Base-by-base conservation (phyloP, 2,888 invertebrate genomes). In the Pachliopta kotzebuea region DNA sequence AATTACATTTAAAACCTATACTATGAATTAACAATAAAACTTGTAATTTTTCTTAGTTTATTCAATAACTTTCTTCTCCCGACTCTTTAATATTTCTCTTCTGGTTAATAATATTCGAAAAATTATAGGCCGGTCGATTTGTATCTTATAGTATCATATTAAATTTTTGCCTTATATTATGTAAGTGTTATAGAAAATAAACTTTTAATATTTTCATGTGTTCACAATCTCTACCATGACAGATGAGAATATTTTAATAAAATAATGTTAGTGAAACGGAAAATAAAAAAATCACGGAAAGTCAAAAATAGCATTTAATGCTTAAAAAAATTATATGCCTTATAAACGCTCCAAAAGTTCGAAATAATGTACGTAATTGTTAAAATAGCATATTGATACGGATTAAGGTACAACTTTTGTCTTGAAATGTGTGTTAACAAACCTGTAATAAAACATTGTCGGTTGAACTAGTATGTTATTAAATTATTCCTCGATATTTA, bases 381-480 rank as follows among this genome's bases (percentile, higher is more conserved):
- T 65, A 61, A 49, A 45, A 54, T 31, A 49, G 42, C 24, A 54
- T 57, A 56, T 64, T 65, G 57, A 57, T 57, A 58, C 18, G 49
- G 53, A 57, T 52, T 54, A 31, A 54, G 57, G 60, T 61, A 31
- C 26, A 65, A 60, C 57, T 57, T 49, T 61, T 58, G 45, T 61
- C 60, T 65, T 65, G 60, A 57, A 65, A 45, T 61, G 60, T 61
- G 57, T 65, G 56, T 65, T 61, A 53, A 45, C 56, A 53, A 57
- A 53, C 60, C 54, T 65, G 57, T 54, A 65, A 61, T 65, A 65
- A 60, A 65, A 58, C 61, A 65, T 65, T 61, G 29, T 54, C 65
- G 54, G 65, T 65, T 65, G 56, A 65, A 9, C 49, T 49, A 54
- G 65, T 49, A 58, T 49, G 14, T 58, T 49, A 58, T 49, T 58